Conservation (phyloP, 2,113 vertebrate species). For the Hippocampus mohnikei region DNA sequence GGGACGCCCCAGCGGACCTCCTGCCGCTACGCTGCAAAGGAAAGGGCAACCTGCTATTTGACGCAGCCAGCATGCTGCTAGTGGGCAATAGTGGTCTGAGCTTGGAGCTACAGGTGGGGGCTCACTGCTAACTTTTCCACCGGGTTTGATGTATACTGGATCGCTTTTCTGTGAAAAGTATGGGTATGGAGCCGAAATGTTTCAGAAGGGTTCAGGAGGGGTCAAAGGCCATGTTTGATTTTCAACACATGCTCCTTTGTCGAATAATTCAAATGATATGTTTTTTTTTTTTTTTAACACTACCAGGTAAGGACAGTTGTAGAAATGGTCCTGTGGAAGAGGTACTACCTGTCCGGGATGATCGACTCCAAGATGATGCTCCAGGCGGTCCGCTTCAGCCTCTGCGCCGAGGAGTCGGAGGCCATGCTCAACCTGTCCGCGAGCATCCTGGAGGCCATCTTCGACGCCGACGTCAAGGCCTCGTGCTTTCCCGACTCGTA, state of each 20-base stretch:
- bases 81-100: conserved; percentile 83
- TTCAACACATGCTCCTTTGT: too few relatives aligned
- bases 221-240: too few relatives aligned
- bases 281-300: background rate
- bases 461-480: conserved; percentile 91
- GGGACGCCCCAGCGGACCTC: conserved; percentile 83
- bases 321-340: conserved; percentile 91
- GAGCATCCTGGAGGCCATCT: conserved; percentile 88
- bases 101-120: conserved; percentile 85
- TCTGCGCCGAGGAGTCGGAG: conserved; percentile 87
- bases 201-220: too few relatives aligned
- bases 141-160: too few relatives aligned
- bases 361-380: conserved; percentile 97
- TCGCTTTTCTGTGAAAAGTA: too few relatives aligned
- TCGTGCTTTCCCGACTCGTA: conserved; percentile 90
- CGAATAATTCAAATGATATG: too few relatives aligned
- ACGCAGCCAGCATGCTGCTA: conserved; percentile 84
- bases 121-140: background rate
- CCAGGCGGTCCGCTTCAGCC: conserved; percentile 88
- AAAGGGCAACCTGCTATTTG: conserved; percentile 87
- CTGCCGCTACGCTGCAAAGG: conserved; percentile 85
- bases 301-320: conserved; percentile 84
- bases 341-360: conserved; percentile 92
- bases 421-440: conserved; percentile 86
- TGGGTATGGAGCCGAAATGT: too few relatives aligned